Percentiles rank a stretch among this genome's conserved stretches.
These are phyloP conservation scores for Byasa hedistus DNA, from an alignment of 2,888 invertebrate species.

Conservation along the genomic window DNA sequence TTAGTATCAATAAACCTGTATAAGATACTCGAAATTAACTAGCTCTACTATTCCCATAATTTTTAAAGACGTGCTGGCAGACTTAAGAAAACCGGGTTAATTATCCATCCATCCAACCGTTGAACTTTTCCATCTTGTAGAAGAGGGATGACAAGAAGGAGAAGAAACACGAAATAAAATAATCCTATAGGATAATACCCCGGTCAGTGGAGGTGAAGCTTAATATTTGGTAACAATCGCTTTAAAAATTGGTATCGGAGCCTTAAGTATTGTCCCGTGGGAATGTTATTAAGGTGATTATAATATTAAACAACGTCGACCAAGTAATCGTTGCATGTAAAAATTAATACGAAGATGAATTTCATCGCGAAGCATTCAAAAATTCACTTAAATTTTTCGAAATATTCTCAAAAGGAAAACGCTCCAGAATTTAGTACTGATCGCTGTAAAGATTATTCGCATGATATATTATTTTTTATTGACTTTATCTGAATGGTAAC, in stretches of 20 bases:
- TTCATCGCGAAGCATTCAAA: background rate
- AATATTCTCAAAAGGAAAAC: background rate
- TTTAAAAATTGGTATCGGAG: conserved; percentile 42
- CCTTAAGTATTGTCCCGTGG: conserved; percentile 26
- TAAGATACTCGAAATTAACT: no score
- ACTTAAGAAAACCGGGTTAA: no score
- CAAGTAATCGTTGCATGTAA: conserved; percentile 9
- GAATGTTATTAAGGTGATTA: conserved; percentile 24
- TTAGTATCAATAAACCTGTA: no score
- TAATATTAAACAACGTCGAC: conserved; percentile 11
- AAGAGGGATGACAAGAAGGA: no score
- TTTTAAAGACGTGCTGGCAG: no score
- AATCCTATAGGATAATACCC: background rate
- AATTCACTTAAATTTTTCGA: background rate
- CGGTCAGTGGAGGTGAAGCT: conserved; percentile 14
- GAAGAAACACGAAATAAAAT: background rate
- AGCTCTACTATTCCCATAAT: no score
- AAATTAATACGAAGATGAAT: background rate
- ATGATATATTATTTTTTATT: no score
- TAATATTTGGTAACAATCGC: conserved; percentile 41
- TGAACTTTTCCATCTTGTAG: no score
- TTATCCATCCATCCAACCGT: no score
- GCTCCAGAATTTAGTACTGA: background rate
- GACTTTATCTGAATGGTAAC: no score
- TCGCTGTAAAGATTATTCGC: background rate